Base-by-base conservation (phyloP, 2,113 vertebrate genomes). In the Cercocebus atys region DNA sequence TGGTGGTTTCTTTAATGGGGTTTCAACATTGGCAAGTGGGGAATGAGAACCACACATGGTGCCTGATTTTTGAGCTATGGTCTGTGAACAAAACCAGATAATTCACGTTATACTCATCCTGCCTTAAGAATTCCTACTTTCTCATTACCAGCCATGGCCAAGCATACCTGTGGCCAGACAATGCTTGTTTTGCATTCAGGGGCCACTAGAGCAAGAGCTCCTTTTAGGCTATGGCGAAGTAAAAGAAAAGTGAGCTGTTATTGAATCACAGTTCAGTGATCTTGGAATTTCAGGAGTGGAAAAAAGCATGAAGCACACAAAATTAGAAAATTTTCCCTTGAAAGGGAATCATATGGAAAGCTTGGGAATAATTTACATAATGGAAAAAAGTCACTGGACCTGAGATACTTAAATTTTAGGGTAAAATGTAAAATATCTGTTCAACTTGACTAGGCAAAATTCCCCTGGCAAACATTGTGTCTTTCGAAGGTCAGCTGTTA, bases 11-110 rank as follows among this genome's bases (percentile, higher is more conserved):
- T 87, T 75, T 93, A 88, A 96, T 88, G 70, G 75, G 17, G 40
- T 47, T 91, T 93, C 86, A 79, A 55, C 70, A 10, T 0, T 7
- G 81, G 88, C 79, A 83, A 72, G 43, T 93, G 38, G 82, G 66
- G 47, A 76, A 47, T 13, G 25, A 93, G 20, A 55, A 32, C 23
- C 59, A 16, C 52, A 92, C 94, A 88, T 10, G 43, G 93, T 76
- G 57, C 40, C 76, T 27, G 2, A 22, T 16, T 83, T 80, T 78
- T 85, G 92, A 90, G 52, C 73, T 88, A 4, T 4, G 30, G 3
- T 70, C 45, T 97, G 78, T 52, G 27, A 80, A 92, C 72, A 72
- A 93, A 88, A 73, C 59, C 88, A 95, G 75, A 43, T 79, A 78
- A 78, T 50, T 94, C 23, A 27, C 55, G 94, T 70, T 72, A 2